Evolutionary conservation across 2,888 invertebrate species (phyloP).

Genomic region (Drosophila testacea): DNA sequence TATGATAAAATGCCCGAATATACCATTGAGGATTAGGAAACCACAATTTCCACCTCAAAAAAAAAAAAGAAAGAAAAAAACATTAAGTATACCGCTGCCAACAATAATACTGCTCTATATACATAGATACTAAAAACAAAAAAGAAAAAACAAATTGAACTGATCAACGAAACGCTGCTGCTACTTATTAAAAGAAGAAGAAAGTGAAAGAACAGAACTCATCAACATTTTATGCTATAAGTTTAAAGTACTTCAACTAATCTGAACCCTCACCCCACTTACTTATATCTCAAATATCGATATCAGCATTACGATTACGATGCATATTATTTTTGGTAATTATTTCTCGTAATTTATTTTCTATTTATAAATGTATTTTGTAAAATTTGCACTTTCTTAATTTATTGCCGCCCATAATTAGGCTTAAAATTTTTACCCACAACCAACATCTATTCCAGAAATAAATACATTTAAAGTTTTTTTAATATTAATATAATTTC

Average conservation of each 20-base stretch:
- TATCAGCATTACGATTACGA: constrained; percentile 43
- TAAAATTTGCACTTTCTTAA: constrained; percentile 45
- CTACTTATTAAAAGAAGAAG: constrained; percentile 57
- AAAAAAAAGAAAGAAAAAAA: constrained; percentile 35
- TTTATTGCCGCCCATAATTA: constrained; percentile 71
- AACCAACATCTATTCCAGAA: constrained; percentile 38
- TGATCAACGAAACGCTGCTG: constrained; percentile 78
- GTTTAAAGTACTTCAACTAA: constrained; percentile 48
- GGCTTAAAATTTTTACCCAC: constrained; percentile 35
- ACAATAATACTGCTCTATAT: constrained; percentile 73
- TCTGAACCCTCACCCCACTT: constrained; percentile 21
- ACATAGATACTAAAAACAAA: constrained; percentile 43
- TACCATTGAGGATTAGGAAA: constrained; percentile 83
- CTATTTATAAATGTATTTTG: constrained; percentile 41
- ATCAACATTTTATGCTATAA: constrained; percentile 57
- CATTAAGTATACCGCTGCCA: constrained; percentile 68
- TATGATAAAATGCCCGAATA: constrained; percentile 86
- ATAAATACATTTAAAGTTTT: constrained; percentile 27
- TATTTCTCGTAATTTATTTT: constrained; percentile 62
- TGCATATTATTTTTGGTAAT: constrained; percentile 40
- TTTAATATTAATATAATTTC: constrained; percentile 38
- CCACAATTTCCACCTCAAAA: constrained; percentile 19
- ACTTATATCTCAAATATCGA: constrained; percentile 64
- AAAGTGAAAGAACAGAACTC: constrained; percentile 33
- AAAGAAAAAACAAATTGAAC: constrained; percentile 51